These are phyloP conservation scores for Tringa solitaria DNA, from an alignment of 2,113 vertebrate species.

Conservation along the genomic window DNA sequence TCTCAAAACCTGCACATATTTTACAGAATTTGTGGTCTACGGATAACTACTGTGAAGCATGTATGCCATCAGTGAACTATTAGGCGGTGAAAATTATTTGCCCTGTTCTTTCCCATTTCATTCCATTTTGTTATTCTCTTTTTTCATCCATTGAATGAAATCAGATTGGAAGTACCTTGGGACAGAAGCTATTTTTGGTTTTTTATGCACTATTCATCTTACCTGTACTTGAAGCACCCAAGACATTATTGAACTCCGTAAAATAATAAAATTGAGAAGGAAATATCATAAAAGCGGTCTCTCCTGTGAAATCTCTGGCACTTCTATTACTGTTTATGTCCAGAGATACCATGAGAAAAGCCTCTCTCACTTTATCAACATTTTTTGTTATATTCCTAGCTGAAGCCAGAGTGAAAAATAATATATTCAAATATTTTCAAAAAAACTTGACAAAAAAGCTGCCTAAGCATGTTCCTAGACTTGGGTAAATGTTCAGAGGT, in stretches of 20 bases:
- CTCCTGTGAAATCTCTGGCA: background rate
- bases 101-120: background rate
- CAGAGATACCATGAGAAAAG: background rate
- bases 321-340: background rate
- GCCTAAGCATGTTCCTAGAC: background rate
- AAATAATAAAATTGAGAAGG: background rate
- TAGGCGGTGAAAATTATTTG: background rate
- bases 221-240: background rate
- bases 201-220: background rate
- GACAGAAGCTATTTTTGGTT: background rate
- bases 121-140: background rate
- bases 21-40: background rate
- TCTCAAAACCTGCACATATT: background rate
- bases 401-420: background rate
- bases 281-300: background rate
- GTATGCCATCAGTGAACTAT: background rate
- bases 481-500: background rate
- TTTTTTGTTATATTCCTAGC: background rate
- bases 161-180: background rate
- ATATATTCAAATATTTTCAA: background rate
- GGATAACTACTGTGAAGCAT: background rate
- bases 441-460: background rate
- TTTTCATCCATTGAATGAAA: background rate
- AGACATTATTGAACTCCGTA: background rate
- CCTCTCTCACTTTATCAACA: background rate